Percentiles rank a stretch among this genome's conserved stretches.
These are phyloP conservation scores for Cordylochernes scorpioides DNA, from an alignment of 2,888 invertebrate species.

Conservation along the genomic window DNA sequence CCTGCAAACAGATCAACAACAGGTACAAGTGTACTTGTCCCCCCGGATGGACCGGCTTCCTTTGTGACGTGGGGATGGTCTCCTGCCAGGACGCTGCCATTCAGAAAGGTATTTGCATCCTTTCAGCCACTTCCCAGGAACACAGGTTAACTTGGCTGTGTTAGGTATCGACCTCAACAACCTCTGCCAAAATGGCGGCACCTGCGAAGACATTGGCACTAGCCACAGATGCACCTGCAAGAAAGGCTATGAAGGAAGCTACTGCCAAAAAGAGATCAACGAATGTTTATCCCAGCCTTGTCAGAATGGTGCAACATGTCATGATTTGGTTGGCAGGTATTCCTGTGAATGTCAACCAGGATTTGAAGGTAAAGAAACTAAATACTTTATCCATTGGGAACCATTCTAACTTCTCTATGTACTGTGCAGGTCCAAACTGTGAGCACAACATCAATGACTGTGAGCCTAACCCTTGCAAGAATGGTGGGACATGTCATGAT, in stretches of 20 bases:
- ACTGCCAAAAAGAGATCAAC: too few relatives aligned
- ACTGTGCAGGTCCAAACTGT: too few relatives aligned
- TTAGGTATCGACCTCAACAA: constrained; percentile 42
- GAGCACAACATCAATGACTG: too few relatives aligned
- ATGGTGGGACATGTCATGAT: constrained; percentile 84
- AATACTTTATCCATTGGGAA: too few relatives aligned
- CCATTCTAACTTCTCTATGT: too few relatives aligned
- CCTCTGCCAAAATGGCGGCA: constrained; percentile 74
- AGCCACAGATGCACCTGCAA: constrained; percentile 86
- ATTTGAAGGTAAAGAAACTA: too few relatives aligned
- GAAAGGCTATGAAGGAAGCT: constrained; percentile 81
- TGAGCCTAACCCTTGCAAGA: constrained; percentile 66
- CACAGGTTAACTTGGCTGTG: constrained; percentile 52
- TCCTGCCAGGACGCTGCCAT: constrained; percentile 23
- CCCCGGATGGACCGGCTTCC: constrained; percentile 70
- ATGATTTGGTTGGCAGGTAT: constrained; percentile 53
- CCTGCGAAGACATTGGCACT: constrained; percentile 68
- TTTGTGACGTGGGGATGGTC: constrained; percentile 78
- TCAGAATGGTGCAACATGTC: constrained; percentile 60
- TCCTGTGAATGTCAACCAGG: constrained; percentile 59
- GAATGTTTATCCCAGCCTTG: constrained; percentile 66
- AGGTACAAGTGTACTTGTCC: constrained; percentile 59
- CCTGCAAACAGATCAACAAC: constrained; percentile 54
- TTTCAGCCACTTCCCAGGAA: constrained; percentile 55
- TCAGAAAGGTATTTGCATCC: constrained; percentile 19